Evolutionary conservation across 1,140 invertebrate genomes (phyloP).

Genomic region (Drosophila willistoni): DNA sequence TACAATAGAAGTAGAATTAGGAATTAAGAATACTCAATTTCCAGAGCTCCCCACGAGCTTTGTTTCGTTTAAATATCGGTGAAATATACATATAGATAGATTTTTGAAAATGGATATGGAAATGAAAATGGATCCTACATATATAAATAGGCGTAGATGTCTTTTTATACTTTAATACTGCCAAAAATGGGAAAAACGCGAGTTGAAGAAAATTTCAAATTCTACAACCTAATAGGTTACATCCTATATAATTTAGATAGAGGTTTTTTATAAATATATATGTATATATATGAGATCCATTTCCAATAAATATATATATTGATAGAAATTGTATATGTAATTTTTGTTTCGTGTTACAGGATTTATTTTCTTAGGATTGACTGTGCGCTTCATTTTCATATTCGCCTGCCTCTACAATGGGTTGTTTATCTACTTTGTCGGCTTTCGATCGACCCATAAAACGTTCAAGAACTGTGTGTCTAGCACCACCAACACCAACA

Average conservation of each 20-base stretch:
- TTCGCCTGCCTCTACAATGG: constrained; percentile 72
- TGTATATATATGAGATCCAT: background rate
- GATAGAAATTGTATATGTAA: constrained; percentile 4
- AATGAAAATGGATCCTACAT: constrained; percentile 4
- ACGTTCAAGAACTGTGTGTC: constrained; percentile 67
- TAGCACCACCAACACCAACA: constrained; percentile 82
- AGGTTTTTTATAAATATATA: background rate
- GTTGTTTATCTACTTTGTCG: constrained; percentile 63
- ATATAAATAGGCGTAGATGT: background rate
- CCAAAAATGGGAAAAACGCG: background rate
- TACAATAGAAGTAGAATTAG: constrained; percentile 12
- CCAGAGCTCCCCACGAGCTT: constrained; percentile 11
- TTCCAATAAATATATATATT: background rate
- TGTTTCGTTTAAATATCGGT: constrained; percentile 1
- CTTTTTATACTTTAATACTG: background rate
- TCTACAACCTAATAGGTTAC: background rate
- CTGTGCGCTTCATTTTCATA: constrained; percentile 45
- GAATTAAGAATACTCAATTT: background rate
- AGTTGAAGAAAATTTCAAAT: constrained; percentile 8
- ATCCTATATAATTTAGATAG: background rate
- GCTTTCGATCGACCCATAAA: constrained; percentile 70
- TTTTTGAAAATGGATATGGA: constrained; percentile 3
- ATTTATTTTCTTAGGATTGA: constrained; percentile 45
- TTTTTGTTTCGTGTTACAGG: background rate
- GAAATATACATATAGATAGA: constrained; percentile 8